Base-by-base conservation (phyloP, 2,797 vertebrate species). In the Falco novaeseelandiae region DNA sequence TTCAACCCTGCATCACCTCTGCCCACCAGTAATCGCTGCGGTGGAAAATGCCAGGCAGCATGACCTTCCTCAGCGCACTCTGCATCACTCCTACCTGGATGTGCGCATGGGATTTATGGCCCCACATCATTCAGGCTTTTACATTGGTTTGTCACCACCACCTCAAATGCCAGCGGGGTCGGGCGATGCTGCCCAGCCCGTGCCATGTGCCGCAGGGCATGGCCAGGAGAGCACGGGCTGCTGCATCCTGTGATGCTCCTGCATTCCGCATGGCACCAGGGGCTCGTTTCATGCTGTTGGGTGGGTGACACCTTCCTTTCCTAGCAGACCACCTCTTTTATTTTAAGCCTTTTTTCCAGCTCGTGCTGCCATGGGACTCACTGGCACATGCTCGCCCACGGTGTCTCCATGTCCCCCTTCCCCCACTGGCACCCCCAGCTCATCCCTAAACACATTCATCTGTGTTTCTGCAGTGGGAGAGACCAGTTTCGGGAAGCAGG, bases 151-250 rank as follows among this genome's bases (percentile, higher is more conserved):
- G 77, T 83, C 80, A 30, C 59, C 34, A 1, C 2, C 3, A 7
- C 73, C 59, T 48, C 18, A 9, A 55, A 63, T 6, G 26, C 52
- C 88, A 46, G 65, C 15, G 0, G 65, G 77, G 65, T 30, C 3
- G 4, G 72, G 87, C 6, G 23, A 19, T 3, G 22, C 38, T 25
- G 2, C 20, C 58, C 52, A 8, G 58, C 55, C 51, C 2, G 0
- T 4, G 8, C 26, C 2, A 0, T 17, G 46, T 29, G 57, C 66
- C 0, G 2, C n/a, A 3, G 65, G 86, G 48, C 34, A 71, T 2
- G 4, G 4, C 0, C 14, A 2, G 23, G 74, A 2, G 2, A 27
- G 30, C 3, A 1, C 25, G 12, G 36, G 52, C 55, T 46, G 62
- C 61, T 5, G 32, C 76, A 30, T 32, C 82, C 6, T 13, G 12